phyloP scores from a whole-genome alignment of 2,113 vertebrate species.

The Lanius collurio region DNA sequence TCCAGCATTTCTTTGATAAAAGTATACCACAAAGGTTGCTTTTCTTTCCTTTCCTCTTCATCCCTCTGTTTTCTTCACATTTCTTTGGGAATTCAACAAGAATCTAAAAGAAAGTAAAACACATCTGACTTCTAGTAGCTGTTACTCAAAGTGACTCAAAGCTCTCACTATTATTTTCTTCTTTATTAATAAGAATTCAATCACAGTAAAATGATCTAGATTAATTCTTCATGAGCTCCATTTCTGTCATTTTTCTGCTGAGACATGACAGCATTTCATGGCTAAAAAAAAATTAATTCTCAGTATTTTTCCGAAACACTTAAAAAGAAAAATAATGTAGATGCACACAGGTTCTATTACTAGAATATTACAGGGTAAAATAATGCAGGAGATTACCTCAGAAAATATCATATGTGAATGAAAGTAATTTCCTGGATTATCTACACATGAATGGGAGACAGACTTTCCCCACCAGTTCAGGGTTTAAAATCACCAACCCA shows the following conservation, averaged over 20 bases:
- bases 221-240: neutral
- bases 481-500: neutral
- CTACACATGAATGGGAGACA: neutral
- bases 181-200: neutral
- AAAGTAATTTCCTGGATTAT: neutral
- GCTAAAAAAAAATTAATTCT: neutral
- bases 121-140: neutral
- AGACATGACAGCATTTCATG: neutral
- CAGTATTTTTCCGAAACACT: neutral
- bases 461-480: neutral
- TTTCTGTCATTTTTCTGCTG: neutral
- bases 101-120: neutral
- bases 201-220: neutral
- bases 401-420: neutral
- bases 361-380: neutral
- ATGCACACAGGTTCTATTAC: neutral
- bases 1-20: neutral
- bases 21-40: neutral
- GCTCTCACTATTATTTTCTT: neutral
- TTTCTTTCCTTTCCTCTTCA: neutral
- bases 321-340: neutral
- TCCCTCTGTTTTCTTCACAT: neutral
- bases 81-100: neutral
- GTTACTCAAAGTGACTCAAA: neutral
- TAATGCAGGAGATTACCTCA: neutral